Conservation (phyloP, 92 coral and sea anemone species). For the Pocillopora meandrina region DNA sequence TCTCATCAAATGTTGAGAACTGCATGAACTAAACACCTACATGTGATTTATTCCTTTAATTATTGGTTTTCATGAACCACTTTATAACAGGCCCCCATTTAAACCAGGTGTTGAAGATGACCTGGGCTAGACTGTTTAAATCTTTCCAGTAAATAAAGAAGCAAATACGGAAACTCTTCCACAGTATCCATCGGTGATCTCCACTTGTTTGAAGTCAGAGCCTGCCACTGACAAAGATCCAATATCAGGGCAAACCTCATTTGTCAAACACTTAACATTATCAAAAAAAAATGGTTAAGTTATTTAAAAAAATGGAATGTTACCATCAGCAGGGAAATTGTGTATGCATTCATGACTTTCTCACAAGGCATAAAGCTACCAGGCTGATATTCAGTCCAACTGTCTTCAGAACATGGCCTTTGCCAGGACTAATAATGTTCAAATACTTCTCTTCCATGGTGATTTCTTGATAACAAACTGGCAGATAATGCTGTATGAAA, state of each 20-base stretch:
- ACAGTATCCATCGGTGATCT: no score
- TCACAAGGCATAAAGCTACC: slow-evolving; percentile 43
- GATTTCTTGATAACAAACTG: slow-evolving; percentile 48
- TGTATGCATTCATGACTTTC: background rate
- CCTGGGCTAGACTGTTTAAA: no score
- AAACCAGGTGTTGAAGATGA: no score
- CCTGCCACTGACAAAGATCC: no score
- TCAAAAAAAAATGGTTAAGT: background rate
- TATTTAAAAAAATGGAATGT: slow-evolving; percentile 48
- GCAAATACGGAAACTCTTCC: no score
- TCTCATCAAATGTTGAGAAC: no score
- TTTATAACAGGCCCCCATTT: no score
- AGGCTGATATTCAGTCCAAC: slow-evolving; percentile 31
- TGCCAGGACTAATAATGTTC: slow-evolving; percentile 57
- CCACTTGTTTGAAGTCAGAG: no score
- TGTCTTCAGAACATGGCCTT: background rate
- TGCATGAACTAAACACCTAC: no score
- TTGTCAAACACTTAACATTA: background rate
- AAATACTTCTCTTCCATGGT: slow-evolving; percentile 48
- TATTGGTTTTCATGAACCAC: no score
- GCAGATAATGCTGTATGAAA: background rate
- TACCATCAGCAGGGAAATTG: slow-evolving; percentile 58
- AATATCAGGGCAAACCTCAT: background rate
- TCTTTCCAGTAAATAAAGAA: no score
- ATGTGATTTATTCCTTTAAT: no score